phyloP scores from a whole-genome alignment of 2,888 invertebrate genomes.

The Aphodius sticticus region DNA sequence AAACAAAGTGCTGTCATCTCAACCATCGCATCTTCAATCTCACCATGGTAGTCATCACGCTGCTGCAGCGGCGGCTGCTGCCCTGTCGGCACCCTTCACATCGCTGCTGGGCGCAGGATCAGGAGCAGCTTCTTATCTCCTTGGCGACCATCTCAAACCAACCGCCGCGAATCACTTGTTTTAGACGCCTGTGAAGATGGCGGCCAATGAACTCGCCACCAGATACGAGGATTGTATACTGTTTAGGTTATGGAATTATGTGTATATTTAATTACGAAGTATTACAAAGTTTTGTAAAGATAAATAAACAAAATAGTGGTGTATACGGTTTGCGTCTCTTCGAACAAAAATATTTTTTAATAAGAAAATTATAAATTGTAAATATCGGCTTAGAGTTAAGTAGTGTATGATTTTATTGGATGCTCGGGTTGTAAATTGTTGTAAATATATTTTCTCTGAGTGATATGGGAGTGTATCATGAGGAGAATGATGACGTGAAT shows the following conservation, averaged over 20 bases:
- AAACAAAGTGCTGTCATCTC: slow-evolving; percentile 60
- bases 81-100: slow-evolving; percentile 68
- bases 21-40: slow-evolving; percentile 55
- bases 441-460: slow-evolving; percentile 17
- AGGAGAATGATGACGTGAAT: neutral
- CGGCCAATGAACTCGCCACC: neutral
- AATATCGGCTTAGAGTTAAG: slow-evolving; percentile 11
- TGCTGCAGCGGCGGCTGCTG: slow-evolving; percentile 70
- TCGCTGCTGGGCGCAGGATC: slow-evolving; percentile 66
- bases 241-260: slow-evolving; percentile 5
- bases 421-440: neutral
- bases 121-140: slow-evolving; percentile 65
- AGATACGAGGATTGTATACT: neutral
- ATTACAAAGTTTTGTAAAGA: neutral
- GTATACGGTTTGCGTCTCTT: slow-evolving; percentile 4
- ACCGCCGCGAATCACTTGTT: slow-evolving; percentile 70
- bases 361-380: neutral
- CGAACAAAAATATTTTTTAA: slow-evolving; percentile 4
- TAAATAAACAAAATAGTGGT: neutral
- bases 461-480: neutral
- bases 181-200: slow-evolving; percentile 57
- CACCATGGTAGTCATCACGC: slow-evolving; percentile 70
- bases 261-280: neutral
- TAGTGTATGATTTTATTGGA: slow-evolving; percentile 7
- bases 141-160: slow-evolving; percentile 70